These are phyloP conservation scores for Rhinella marina DNA, from an alignment of 2,797 vertebrate genomes.

Conservation along the genomic window DNA sequence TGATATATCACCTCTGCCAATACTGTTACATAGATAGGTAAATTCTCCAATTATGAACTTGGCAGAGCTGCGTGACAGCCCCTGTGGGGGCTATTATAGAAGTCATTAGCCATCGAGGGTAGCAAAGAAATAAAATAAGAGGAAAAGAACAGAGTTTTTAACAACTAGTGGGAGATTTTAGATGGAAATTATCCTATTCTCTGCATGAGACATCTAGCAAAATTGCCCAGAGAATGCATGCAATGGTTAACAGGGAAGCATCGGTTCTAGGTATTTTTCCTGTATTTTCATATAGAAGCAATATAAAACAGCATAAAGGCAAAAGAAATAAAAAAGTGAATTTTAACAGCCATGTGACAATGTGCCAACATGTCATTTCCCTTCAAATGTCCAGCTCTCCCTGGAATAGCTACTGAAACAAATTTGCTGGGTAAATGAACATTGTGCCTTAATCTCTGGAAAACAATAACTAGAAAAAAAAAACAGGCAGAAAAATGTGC, in stretches of 20 bases:
- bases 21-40: not conserved
- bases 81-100: not conserved
- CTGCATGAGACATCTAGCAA: not conserved
- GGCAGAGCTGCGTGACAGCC: not conserved
- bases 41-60: not conserved
- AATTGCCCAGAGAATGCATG: not conserved
- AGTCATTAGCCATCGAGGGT: not conserved
- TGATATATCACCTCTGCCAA: not conserved
- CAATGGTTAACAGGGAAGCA: not conserved
- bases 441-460: slow-evolving; percentile 52
- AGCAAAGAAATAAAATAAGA: not conserved
- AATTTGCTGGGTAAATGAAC: slow-evolving; percentile 50
- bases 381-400: slow-evolving; percentile 51
- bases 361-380: slow-evolving; percentile 51
- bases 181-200: too few relatives aligned
- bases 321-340: not conserved
- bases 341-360: not conserved
- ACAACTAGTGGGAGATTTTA: not conserved
- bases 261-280: not conserved
- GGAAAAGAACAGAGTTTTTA: not conserved
- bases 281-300: not conserved
- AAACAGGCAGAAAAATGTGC: slow-evolving; percentile 30
- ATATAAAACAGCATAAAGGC: not conserved
- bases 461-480: slow-evolving; percentile 68
- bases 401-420: slow-evolving; percentile 38